phyloP scores from a whole-genome alignment of 2,888 invertebrate species.

The Phragmatobia fuliginosa region DNA sequence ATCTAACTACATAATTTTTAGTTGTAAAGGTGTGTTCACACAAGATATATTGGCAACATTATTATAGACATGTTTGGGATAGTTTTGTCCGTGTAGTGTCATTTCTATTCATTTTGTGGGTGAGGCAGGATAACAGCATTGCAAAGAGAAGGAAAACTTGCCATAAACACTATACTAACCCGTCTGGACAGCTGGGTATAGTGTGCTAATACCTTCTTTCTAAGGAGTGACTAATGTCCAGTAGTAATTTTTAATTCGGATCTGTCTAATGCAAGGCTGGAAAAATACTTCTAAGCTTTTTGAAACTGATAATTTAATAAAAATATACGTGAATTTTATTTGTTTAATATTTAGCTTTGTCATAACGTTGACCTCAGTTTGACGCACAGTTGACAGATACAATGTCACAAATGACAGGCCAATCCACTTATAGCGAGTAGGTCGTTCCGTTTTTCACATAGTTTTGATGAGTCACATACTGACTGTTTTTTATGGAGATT shows the following conservation, averaged over 20 bases:
- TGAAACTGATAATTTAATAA: neutral
- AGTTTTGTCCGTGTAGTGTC: too few relatives aligned
- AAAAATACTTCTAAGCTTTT: neutral
- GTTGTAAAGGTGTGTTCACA: neutral
- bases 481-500: neutral
- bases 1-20: slow-evolving; percentile 1
- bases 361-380: slow-evolving; percentile 53
- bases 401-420: slow-evolving; percentile 54
- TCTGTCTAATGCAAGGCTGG: too few relatives aligned
- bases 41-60: neutral
- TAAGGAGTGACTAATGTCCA: too few relatives aligned
- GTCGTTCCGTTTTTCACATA: slow-evolving; percentile 11
- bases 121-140: too few relatives aligned
- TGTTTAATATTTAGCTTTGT: slow-evolving; percentile 42
- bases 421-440: slow-evolving; percentile 26
- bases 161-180: too few relatives aligned
- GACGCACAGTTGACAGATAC: slow-evolving; percentile 47
- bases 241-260: too few relatives aligned
- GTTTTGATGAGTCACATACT: neutral
- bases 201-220: too few relatives aligned
- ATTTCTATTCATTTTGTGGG: too few relatives aligned
- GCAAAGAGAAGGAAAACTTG: too few relatives aligned
- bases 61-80: too few relatives aligned
- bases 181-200: too few relatives aligned
- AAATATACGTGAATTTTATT: neutral